Evolutionary conservation across 1,140 invertebrate species (phyloP).

Genomic region (Drosophila obscura): DNA sequence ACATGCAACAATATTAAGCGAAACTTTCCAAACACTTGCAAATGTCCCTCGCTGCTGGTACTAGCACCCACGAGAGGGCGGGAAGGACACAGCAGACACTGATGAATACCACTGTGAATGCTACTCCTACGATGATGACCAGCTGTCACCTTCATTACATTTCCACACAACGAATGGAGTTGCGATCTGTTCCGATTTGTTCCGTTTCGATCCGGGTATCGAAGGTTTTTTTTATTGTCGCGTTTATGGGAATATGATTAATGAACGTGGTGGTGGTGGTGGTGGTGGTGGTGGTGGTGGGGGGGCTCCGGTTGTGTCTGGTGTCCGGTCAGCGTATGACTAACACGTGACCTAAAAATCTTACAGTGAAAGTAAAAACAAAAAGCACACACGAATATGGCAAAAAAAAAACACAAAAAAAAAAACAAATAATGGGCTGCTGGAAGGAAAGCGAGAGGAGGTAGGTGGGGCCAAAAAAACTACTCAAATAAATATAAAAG

Average conservation of each 20-base stretch:
- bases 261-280: conserved; percentile 23
- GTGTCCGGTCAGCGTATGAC: conserved; percentile 22
- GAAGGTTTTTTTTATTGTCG: conserved; percentile 42
- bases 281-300: conserved; percentile 1
- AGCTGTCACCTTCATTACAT: conserved; percentile 53
- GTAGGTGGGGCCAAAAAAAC: conserved; percentile 13
- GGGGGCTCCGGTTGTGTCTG: too few relatives aligned
- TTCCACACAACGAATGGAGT: not conserved
- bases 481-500: conserved; percentile 27
- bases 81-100: too few relatives aligned
- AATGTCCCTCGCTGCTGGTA: too few relatives aligned
- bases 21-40: conserved; percentile 19
- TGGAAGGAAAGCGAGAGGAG: conserved; percentile 37
- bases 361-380: conserved; percentile 60
- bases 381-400: conserved; percentile 10
- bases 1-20: conserved; percentile 58
- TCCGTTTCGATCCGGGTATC: conserved; percentile 13
- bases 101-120: not conserved
- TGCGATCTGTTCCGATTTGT: not conserved
- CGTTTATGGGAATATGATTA: conserved; percentile 33
- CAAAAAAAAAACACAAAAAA: conserved; percentile 27
- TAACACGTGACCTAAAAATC: conserved; percentile 55
- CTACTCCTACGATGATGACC: conserved; percentile 24
- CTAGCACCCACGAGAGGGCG: too few relatives aligned
- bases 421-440: conserved; percentile 16